phyloP scores from a whole-genome alignment of 2,113 vertebrate genomes.

The Hydropotes inermis region DNA sequence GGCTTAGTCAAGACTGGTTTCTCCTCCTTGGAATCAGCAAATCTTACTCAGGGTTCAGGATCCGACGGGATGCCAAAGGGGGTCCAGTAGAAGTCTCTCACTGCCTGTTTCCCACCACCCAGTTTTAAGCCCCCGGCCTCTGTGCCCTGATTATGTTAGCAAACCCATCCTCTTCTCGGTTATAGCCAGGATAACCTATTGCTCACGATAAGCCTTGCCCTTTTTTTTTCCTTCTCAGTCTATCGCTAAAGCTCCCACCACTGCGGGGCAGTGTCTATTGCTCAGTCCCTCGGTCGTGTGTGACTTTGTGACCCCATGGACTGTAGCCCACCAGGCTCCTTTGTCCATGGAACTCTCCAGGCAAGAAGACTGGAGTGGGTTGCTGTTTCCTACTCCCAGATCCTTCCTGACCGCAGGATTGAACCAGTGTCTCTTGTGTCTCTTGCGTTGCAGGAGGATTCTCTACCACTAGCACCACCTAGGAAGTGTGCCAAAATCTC shows the following conservation, averaged over 20 bases:
- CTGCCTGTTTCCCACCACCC: background rate
- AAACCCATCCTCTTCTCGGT: accelerated
- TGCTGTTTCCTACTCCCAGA: background rate
- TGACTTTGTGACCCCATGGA: background rate
- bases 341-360: background rate
- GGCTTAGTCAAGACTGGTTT: background rate
- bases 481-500: background rate
- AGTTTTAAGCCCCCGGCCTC: no score
- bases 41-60: background rate
- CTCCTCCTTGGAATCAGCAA: background rate
- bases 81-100: background rate
- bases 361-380: background rate
- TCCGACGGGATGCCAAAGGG: background rate
- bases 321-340: background rate
- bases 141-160: background rate
- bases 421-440: background rate
- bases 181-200: accelerated
- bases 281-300: background rate
- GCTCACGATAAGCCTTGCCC: no score
- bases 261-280: background rate
- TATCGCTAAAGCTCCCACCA: background rate
- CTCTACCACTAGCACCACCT: background rate
- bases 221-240: background rate
- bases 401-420: background rate
- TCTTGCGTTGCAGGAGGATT: background rate